These are phyloP conservation scores for Drosophila albomicans DNA, from an alignment of 1,140 invertebrate species.

Conservation along the genomic window DNA sequence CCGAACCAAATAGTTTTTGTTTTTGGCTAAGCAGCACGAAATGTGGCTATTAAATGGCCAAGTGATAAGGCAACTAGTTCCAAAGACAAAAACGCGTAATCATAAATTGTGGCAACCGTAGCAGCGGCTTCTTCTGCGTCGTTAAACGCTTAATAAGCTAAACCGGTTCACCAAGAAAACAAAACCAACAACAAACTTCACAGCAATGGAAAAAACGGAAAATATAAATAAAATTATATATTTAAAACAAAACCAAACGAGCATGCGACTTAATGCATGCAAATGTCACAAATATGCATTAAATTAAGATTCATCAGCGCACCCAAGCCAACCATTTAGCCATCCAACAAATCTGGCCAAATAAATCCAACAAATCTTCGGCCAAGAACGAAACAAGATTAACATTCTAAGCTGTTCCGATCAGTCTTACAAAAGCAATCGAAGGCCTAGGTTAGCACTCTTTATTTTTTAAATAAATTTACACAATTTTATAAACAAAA, in stretches of 20 bases:
- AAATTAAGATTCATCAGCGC: conserved; percentile 74
- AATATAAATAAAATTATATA: conserved; percentile 7
- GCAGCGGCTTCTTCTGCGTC: conserved; percentile 26
- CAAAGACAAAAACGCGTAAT: conserved; percentile 29
- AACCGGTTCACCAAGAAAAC: conserved; percentile 35
- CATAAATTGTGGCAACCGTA: conserved; percentile 44
- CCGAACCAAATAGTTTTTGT: too few relatives aligned
- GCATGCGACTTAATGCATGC: conserved; percentile 62
- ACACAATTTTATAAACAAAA: too few relatives aligned
- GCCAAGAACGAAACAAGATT: not conserved
- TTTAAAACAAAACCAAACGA: conserved; percentile 8
- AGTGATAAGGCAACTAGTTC: conserved; percentile 74
- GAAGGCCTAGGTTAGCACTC: too few relatives aligned
- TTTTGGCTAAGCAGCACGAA: not conserved
- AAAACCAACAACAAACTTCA: conserved; percentile 4
- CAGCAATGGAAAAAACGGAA: not conserved
- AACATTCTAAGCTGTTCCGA: not conserved
- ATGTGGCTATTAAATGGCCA: conserved; percentile 50
- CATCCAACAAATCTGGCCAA: not conserved
- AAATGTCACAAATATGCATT: conserved; percentile 77
- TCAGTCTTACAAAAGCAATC: too few relatives aligned
- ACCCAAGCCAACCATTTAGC: not conserved
- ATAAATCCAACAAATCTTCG: not conserved
- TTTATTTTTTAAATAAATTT: too few relatives aligned
- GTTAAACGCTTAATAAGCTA: conserved; percentile 55